A percentile compares a stretch with the other conserved stretches of the same genome.
Evolutionary conservation across 2,113 vertebrate genomes (phyloP).

Genomic region (Dendrocopos noguchii): DNA sequence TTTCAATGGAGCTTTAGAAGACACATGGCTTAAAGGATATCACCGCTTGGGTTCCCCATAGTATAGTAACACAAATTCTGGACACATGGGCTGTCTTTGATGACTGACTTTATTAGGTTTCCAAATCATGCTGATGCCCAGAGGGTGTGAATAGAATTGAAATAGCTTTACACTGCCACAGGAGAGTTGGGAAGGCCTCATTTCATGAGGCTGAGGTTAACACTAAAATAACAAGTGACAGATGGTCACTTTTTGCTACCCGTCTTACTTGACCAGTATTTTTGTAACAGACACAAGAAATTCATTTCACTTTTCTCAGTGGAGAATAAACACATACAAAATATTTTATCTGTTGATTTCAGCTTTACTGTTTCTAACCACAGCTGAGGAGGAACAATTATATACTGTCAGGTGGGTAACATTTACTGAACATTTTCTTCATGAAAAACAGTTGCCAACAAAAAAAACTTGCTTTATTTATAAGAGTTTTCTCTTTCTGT

Average conservation of each 20-base stretch:
- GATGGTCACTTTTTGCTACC: conserved; percentile 64
- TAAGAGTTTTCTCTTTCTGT: neutral
- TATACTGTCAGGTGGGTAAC: neutral
- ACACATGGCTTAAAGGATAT: conserved; percentile 53
- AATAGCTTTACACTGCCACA: conserved; percentile 64
- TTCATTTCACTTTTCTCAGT: neutral
- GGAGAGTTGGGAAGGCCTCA: conserved; percentile 11
- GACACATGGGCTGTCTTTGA: conserved; percentile 62
- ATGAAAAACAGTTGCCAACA: neutral
- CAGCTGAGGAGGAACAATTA: neutral
- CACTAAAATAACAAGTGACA: conserved; percentile 65
- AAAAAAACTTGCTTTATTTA: neutral
- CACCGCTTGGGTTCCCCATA: neutral
- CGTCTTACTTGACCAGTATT: neutral
- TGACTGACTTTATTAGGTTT: conserved; percentile 73
- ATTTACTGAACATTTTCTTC: neutral
- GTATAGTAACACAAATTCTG: conserved; percentile 64
- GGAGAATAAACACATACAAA: neutral
- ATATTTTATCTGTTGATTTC: neutral
- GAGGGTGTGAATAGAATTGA: conserved; percentile 62
- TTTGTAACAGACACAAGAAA: conserved; percentile 11
- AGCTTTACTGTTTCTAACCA: neutral
- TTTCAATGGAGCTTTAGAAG: conserved; percentile 61
- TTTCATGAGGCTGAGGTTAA: conserved; percentile 55
- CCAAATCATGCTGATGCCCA: conserved; percentile 65